Conservation (phyloP, 2,113 vertebrate genomes). For the Plecturocebus donacophilus region DNA sequence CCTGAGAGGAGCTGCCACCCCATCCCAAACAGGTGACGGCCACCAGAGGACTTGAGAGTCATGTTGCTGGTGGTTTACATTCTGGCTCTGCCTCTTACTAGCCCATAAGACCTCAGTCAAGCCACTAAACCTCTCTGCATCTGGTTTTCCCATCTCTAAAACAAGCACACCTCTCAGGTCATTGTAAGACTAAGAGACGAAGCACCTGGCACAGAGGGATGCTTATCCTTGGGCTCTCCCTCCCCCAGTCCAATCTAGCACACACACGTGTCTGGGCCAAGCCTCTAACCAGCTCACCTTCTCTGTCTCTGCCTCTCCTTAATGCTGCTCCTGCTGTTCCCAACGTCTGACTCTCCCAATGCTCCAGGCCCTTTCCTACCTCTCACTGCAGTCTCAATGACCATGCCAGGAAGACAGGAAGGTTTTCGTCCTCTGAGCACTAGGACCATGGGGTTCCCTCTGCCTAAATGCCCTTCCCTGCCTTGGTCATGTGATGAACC, state of each 20-base stretch:
- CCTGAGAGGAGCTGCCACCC: background rate
- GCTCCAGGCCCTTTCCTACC: background rate
- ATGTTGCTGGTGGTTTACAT: background rate
- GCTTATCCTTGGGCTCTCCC: rapidly evolving
- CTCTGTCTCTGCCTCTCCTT: background rate
- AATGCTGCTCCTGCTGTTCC: background rate
- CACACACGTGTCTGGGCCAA: background rate
- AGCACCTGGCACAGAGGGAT: background rate
- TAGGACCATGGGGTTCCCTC: background rate
- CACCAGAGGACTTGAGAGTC: background rate
- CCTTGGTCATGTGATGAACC: background rate
- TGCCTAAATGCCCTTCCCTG: background rate
- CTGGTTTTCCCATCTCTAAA: background rate
- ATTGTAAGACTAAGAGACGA: background rate
- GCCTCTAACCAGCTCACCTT: background rate
- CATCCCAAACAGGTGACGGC: background rate
- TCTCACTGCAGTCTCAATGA: background rate
- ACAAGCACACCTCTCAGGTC: background rate
- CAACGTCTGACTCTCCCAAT: background rate
- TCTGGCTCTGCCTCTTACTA: background rate
- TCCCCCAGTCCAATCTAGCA: background rate
- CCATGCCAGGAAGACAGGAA: background rate
- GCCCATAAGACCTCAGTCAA: background rate
- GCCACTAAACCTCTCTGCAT: background rate
- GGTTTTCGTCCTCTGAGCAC: background rate